Evolutionary conservation across 2,797 vertebrate genomes (phyloP), one percentile per base, ranked within the genome.

Genomic region (Peromyscus attwateri): DNA sequence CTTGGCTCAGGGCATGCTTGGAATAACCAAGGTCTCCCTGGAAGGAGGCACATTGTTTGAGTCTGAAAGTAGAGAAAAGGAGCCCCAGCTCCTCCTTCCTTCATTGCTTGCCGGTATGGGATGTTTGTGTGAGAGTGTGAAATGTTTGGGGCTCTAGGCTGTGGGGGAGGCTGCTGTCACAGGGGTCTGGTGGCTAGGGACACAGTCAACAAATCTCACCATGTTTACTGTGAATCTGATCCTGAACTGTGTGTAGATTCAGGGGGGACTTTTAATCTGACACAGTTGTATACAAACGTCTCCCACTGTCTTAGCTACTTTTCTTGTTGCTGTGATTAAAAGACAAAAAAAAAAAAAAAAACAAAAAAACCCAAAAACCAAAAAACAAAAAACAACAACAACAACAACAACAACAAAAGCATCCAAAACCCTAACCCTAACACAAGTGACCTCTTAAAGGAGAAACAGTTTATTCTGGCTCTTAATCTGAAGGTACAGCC

Each of bases 1-100:
- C 71, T 88, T 2, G 8, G 46, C 71, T 89, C 40, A 66, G 83
- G 82, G 84, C 75, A 40, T 57, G 95, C 66, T 93, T 16, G 40
- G 79, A 88, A 62, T 55, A 52, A 81, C 40, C 55, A 70, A 75
- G 40, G 25, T 21, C 14, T n/a, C 91, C 77, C n/a, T 80, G 43
- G 37, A 84, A 46, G 68, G 73, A 0, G 8, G 23, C 40, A 70
- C 46, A 49, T n/a, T 93, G 66, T 81, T 94, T 6, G 37, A 85
- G 68, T 40, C 55, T 60, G 49, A 82, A 82, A 66, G 29, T 34
- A 94, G 70, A 77, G 75, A 52, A 88, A 89, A 92, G 94, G 43
- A 93, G 70, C 23, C 19, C 70, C 1, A 10, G n/a, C 25, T 55
- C 68, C 27, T 85, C 23, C 57, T 82, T 71, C 73, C 31, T 31